Conservation (phyloP, 2,113 vertebrate species). For the Anhinga anhinga region DNA sequence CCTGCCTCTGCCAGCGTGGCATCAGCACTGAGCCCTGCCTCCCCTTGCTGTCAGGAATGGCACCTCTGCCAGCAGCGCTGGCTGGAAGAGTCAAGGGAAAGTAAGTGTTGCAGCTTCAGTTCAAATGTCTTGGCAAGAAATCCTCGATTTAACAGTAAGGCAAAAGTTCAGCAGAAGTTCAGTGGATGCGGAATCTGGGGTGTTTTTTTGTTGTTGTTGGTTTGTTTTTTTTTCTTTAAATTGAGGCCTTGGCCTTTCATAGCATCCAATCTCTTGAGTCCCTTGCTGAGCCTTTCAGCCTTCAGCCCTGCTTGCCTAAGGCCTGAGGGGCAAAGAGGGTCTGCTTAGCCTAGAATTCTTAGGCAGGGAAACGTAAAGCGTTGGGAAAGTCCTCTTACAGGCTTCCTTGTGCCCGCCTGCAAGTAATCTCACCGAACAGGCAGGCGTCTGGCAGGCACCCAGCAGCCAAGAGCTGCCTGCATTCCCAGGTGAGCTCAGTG, state of each 20-base stretch:
- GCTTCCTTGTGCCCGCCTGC: background rate
- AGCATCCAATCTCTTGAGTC: background rate
- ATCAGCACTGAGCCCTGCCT: background rate
- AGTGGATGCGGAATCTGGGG: background rate
- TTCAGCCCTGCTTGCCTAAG: background rate
- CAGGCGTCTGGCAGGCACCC: background rate
- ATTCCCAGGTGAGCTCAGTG: background rate
- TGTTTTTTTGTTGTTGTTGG: too few relatives aligned
- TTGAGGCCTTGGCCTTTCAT: background rate
- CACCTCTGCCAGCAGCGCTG: background rate
- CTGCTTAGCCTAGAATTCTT: background rate
- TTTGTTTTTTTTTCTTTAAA: background rate
- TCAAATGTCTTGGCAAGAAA: background rate
- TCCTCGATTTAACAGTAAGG: background rate
- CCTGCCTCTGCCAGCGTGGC: background rate
- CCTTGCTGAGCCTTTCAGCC: background rate
- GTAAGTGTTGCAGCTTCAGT: background rate
- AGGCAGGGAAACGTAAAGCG: background rate
- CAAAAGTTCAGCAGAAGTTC: background rate
- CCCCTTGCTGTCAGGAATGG: background rate
- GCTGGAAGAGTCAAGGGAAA: conserved; percentile 14
- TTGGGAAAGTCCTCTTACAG: background rate
- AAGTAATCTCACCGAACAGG: background rate
- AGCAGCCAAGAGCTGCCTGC: background rate
- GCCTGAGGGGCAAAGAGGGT: background rate